phyloP scores from a whole-genome alignment of 2,888 invertebrate genomes.

The Panopea generosa region DNA sequence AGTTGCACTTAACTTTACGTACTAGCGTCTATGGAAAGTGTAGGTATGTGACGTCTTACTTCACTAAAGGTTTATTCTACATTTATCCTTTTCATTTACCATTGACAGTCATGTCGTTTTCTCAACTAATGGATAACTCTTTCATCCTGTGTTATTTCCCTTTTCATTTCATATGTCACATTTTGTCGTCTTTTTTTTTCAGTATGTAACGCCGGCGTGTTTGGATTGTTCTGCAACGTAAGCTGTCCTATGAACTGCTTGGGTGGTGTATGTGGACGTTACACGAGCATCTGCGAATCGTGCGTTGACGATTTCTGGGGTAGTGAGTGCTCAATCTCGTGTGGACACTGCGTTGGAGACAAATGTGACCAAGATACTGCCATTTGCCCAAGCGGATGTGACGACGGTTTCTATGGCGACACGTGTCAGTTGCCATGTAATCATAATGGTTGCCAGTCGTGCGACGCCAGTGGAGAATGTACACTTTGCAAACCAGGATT shows the following conservation, averaged over 20 bases:
- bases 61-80: too few relatives aligned
- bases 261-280: conserved; percentile 30
- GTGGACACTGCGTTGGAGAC: conserved; percentile 39
- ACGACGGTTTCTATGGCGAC: conserved; percentile 38
- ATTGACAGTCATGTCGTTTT: too few relatives aligned
- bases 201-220: background rate
- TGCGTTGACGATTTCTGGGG: conserved; percentile 44
- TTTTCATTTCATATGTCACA: too few relatives aligned
- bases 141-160: too few relatives aligned
- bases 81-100: too few relatives aligned
- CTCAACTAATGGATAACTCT: too few relatives aligned
- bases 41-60: too few relatives aligned
- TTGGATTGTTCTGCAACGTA: conserved; percentile 34
- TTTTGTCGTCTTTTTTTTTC: too few relatives aligned
- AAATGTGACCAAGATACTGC: conserved; percentile 36
- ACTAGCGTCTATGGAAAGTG: too few relatives aligned
- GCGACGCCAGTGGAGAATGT: conserved; percentile 42
- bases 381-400: conserved; percentile 37
- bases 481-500: conserved; percentile 32
- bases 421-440: conserved; percentile 33
- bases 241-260: conserved; percentile 22
- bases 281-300: conserved; percentile 20
- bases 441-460: conserved; percentile 37
- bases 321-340: conserved; percentile 12
- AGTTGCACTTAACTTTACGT: too few relatives aligned